Evolutionary conservation across 2,797 vertebrate genomes (phyloP).

Genomic region (Acrocephalus scirpaceus): DNA sequence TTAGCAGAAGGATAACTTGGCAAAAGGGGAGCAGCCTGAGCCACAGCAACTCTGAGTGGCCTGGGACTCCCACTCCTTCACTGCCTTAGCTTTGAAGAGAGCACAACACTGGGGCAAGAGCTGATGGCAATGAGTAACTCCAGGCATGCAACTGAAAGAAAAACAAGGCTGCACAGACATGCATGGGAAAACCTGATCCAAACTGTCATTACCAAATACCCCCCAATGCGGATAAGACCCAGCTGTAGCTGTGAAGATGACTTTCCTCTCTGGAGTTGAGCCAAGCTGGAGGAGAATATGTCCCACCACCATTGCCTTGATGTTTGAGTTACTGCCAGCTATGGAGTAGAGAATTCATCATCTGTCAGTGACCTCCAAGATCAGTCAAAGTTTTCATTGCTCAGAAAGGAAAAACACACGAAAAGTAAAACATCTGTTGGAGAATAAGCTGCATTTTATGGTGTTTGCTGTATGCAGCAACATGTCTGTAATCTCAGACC

Average conservation of each 20-base stretch:
- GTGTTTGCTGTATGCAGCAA: slow-evolving; percentile 25
- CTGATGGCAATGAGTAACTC: slow-evolving; percentile 3
- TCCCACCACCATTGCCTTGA: slow-evolving; percentile 43
- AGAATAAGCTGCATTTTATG: slow-evolving; percentile 26
- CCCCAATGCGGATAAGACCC: background rate
- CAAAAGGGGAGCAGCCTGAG: background rate
- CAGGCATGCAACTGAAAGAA: background rate
- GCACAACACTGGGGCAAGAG: background rate
- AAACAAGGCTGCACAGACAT: slow-evolving; percentile 11
- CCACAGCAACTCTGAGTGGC: background rate
- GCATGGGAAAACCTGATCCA: slow-evolving; percentile 65
- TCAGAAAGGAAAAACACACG: slow-evolving; percentile 36
- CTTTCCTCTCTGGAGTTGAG: slow-evolving; percentile 59
- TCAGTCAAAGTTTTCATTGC: slow-evolving; percentile 62
- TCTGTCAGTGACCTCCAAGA: slow-evolving; percentile 63
- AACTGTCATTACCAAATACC: slow-evolving; percentile 15
- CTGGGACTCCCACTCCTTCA: background rate
- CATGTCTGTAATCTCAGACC: slow-evolving; percentile 9
- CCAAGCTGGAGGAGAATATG: slow-evolving; percentile 50
- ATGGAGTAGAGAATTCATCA: slow-evolving; percentile 45
- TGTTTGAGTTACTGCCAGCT: slow-evolving; percentile 56
- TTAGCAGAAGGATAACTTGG: background rate
- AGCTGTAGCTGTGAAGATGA: slow-evolving; percentile 63
- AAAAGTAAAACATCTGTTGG: slow-evolving; percentile 51
- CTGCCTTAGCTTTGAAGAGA: background rate